Evolutionary conservation across 1,140 invertebrate species (phyloP).

Genomic region (Atopsyche davidsoni): DNA sequence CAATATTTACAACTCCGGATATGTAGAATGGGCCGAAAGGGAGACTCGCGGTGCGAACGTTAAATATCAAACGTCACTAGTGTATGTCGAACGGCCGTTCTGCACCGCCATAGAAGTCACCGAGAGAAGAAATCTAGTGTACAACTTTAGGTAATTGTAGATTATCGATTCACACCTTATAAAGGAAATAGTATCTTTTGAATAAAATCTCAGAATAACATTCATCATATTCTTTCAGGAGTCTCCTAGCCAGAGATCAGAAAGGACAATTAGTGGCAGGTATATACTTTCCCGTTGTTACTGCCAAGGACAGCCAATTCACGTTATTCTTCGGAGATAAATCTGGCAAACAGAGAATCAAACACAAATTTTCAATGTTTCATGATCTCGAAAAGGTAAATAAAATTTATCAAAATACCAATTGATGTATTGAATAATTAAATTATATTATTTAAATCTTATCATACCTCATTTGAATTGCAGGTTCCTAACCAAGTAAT

Average conservation of each 20-base stretch:
- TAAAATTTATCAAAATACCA: constrained; percentile 15
- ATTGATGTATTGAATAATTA: too few species aligned
- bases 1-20: constrained; percentile 57
- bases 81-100: constrained; percentile 74
- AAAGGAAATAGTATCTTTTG: too few species aligned
- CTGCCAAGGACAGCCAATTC: constrained; percentile 57
- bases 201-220: too few species aligned
- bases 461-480: constrained; percentile 30
- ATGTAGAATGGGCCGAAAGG: constrained; percentile 76
- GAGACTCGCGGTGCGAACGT: constrained; percentile 56
- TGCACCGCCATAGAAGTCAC: constrained; percentile 76
- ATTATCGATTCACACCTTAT: too few species aligned
- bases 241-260: constrained; percentile 69
- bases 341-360: constrained; percentile 60
- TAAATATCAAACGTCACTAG: constrained; percentile 60
- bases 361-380: constrained; percentile 65
- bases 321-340: constrained; percentile 73
- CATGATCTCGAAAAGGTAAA: constrained; percentile 56
- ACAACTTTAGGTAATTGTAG: constrained; percentile 63
- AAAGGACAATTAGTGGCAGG: constrained; percentile 77
- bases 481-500: constrained; percentile 57
- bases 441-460: constrained; percentile 14
- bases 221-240: constrained; percentile 43
- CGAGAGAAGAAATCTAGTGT: constrained; percentile 81
- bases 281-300: constrained; percentile 69